A percentile compares a stretch with the other conserved stretches of the same genome.
Conservation (phyloP, 1,140 invertebrate genomes). For the Magallana gigas region DNA sequence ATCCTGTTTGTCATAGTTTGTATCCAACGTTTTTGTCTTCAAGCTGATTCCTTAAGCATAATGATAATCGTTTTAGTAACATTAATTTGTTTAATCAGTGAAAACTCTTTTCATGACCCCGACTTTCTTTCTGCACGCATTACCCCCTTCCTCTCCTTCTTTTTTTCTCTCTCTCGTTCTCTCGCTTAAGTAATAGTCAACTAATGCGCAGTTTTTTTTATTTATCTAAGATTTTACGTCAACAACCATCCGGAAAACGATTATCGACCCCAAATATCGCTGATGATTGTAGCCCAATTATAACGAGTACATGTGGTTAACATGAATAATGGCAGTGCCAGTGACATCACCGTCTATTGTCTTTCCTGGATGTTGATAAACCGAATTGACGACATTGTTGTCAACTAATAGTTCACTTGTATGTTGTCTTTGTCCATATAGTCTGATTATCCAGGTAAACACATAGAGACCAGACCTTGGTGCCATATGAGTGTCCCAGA, state of each 20-base stretch:
- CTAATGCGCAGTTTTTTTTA: no score
- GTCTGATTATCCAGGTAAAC: slow-evolving; percentile 19
- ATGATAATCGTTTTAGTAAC: no score
- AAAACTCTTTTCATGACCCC: no score
- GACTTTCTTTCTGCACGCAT: no score
- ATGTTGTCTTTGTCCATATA: not conserved
- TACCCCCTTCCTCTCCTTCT: no score
- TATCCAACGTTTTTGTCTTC: no score
- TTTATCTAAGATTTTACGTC: no score
- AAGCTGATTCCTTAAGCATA: no score
- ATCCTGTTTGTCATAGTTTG: no score
- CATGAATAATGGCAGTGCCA: not conserved
- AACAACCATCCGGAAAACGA: not conserved
- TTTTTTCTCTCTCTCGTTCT: no score
- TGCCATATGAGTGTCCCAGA: not conserved
- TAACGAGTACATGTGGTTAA: not conserved
- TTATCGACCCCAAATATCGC: not conserved
- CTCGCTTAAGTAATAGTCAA: no score
- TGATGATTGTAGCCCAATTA: not conserved
- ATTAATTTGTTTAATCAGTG: no score
- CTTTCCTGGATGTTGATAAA: not conserved
- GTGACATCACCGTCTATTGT: not conserved
- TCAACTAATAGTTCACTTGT: not conserved
- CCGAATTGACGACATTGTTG: not conserved
- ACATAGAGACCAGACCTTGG: not conserved